These are phyloP conservation scores for Hippocampus guttulatus DNA, from an alignment of 2,113 vertebrate genomes.

Conservation along the genomic window DNA sequence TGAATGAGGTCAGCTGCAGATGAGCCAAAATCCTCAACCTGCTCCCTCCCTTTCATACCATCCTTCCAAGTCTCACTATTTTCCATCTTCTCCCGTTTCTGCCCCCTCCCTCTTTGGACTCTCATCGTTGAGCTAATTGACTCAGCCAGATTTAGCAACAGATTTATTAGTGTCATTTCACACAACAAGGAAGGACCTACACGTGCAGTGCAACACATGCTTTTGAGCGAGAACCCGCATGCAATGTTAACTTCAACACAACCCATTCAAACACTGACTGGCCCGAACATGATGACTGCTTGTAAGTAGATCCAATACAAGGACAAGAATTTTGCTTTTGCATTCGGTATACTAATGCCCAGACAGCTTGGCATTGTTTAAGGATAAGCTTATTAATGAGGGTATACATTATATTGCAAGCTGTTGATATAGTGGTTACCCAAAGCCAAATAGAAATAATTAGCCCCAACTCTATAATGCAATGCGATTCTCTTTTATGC, in stretches of 20 bases:
- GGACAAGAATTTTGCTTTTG: background rate
- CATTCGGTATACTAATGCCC: background rate
- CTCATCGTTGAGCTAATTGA: constrained; percentile 67
- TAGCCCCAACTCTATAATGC: background rate
- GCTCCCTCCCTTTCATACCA: background rate
- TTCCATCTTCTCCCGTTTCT: background rate
- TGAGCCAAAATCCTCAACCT: constrained; percentile 19
- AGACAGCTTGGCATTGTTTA: no score
- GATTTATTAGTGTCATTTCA: constrained; percentile 59
- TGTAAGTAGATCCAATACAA: background rate
- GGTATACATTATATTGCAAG: background rate
- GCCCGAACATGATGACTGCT: background rate
- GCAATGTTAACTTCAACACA: constrained; percentile 16
- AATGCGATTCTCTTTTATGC: background rate
- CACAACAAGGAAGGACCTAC: constrained; percentile 55
- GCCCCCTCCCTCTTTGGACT: constrained; percentile 12
- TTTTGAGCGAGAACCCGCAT: constrained; percentile 18
- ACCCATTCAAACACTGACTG: background rate
- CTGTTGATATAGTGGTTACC: background rate
- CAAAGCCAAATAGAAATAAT: background rate
- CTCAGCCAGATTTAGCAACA: constrained; percentile 69
- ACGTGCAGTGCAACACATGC: constrained; percentile 26
- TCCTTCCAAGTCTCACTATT: background rate
- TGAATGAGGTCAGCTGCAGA: constrained; percentile 43
- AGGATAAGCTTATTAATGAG: no score